Evolutionary conservation across 1,140 invertebrate species (phyloP), one percentile per base, ranked within the genome.

Genomic region (Drosophila varians): DNA sequence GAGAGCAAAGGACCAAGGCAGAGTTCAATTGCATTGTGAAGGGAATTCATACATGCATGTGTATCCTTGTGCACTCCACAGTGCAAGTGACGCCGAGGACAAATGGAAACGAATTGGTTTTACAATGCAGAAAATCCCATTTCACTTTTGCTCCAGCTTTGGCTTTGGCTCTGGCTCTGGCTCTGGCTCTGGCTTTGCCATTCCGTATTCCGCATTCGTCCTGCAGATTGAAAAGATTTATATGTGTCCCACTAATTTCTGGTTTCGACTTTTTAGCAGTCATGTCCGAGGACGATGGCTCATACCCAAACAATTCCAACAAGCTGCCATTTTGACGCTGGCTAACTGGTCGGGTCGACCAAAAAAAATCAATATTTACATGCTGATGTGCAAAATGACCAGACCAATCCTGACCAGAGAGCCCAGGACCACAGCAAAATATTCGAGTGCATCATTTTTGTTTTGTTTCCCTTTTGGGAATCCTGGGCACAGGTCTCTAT

Each of bases 101-200:
- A 86, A 86, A 70, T 80, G 57, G 51, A 80, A 80, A 51, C 58
- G 82, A 87, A 86, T 87, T 80, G 80, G 55, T 72, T 84, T 78
- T 54, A 48, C 79, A 83, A 75, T 84, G 65, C 77, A 71, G 51
- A 66, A 78, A 76, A 68, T 69, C 73, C 61, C 68, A 69, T 74
- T 74, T 47, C 52, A 36, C 51, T 65, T 53, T 31, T 60, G 38
- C 72, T 46, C 28, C 42, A 16, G 6, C 8, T 51, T 52, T 34
- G 51, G 52, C 25, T 56, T 61, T 56, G 77, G 55, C 25, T 56
- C 57, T 56, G 77, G 55, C 51, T 65, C 48, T 31, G 60, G 38
- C 72, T 46, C 28, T 45, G 16, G 6, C 8, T 51, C 48, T 34
- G 51, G 52, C 25, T 56, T 61, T 56, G 77, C n/a, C n/a, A 46